Percentiles rank a stretch among this genome's conserved stretches.
phyloP scores from a whole-genome alignment of 2,888 invertebrate genomes.

The Mimas tiliae region DNA sequence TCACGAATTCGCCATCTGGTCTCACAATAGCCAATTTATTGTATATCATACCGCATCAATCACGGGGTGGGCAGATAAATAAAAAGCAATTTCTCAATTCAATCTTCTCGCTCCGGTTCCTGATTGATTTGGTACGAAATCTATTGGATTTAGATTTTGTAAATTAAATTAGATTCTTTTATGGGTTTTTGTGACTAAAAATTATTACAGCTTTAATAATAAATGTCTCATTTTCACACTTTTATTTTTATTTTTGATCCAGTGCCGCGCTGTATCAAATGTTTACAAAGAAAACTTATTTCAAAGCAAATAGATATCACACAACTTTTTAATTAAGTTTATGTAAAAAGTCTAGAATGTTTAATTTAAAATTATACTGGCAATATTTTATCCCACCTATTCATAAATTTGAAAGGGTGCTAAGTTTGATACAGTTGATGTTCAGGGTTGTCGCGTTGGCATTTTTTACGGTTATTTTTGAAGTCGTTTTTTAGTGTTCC shows the following conservation, averaged over 20 bases:
- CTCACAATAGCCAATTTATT: slow-evolving; percentile 18
- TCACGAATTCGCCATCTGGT: slow-evolving; percentile 9
- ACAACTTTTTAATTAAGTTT: neutral
- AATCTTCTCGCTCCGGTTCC: neutral
- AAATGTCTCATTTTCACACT: neutral
- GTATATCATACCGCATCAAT: slow-evolving; percentile 12
- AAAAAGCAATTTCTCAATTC: slow-evolving; percentile 11
- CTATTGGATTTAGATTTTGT: neutral
- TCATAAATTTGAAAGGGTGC: too few species aligned
- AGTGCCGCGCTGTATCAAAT: neutral
- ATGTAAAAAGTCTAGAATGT: neutral
- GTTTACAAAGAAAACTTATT: neutral
- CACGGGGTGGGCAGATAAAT: slow-evolving; percentile 14
- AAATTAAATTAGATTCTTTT: slow-evolving; percentile 9
- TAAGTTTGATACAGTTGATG: too few species aligned
- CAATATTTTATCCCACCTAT: too few species aligned
- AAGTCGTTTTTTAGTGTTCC: too few species aligned
- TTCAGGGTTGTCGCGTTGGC: too few species aligned
- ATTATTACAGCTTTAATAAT: neutral
- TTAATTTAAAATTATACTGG: neutral
- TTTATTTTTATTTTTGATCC: neutral
- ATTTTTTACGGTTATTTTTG: too few species aligned
- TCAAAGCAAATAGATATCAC: neutral
- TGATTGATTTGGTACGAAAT: slow-evolving; percentile 5
- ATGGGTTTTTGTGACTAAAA: neutral